Percentiles rank a stretch among this genome's conserved stretches.
These are phyloP conservation scores for Eilema griseolum DNA, from an alignment of 2,888 invertebrate species.

Conservation along the genomic window DNA sequence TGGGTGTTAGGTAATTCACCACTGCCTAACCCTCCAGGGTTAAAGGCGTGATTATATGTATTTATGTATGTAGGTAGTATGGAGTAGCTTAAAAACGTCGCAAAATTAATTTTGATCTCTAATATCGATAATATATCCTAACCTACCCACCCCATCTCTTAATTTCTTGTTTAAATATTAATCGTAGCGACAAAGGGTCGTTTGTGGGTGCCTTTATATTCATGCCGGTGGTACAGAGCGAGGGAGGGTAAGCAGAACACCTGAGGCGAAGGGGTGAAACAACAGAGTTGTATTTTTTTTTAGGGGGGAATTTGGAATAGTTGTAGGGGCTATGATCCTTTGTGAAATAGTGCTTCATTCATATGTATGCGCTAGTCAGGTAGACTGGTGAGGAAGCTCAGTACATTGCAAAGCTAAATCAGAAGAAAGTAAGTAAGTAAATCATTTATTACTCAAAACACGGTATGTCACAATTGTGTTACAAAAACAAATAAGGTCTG, in stretches of 20 bases:
- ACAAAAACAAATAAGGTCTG: no score
- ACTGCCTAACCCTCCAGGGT: no score
- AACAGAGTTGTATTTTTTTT: constrained; percentile 10
- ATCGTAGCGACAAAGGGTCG: constrained; percentile 76
- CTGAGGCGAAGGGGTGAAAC: constrained; percentile 15
- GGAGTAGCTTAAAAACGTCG: no score
- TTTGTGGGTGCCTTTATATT: constrained; percentile 58
- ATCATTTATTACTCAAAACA: no score
- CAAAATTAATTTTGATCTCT: no score
- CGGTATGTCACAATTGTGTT: no score
- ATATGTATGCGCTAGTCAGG: not conserved
- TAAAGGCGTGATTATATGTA: no score
- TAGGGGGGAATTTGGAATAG: not conserved
- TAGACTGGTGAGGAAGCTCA: no score
- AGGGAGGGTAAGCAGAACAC: constrained; percentile 20
- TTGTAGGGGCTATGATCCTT: not conserved
- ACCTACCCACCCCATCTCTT: constrained; percentile 46
- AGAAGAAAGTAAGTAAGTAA: no score
- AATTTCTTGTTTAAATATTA: constrained; percentile 78
- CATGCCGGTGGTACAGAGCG: constrained; percentile 47
- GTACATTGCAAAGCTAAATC: no score
- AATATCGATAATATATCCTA: constrained; percentile 29
- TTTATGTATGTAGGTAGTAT: no score
- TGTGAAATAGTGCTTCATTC: not conserved
- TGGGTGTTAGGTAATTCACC: no score